These are phyloP conservation scores for Heliconius hortense DNA, from an alignment of 2,888 invertebrate species.

Conservation along the genomic window DNA sequence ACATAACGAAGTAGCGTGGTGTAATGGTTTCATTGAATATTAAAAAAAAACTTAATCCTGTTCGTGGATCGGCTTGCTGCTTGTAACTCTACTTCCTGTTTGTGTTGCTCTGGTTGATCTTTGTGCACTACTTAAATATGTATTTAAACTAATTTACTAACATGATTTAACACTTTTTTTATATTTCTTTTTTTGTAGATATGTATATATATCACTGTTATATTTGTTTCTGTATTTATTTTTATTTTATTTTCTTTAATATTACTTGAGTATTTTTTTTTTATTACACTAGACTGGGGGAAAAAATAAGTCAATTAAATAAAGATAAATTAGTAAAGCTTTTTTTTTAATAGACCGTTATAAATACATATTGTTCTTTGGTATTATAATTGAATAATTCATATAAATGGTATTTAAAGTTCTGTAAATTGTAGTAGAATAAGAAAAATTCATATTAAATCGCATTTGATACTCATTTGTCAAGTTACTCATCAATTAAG, in stretches of 20 bases:
- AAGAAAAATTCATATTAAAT: not conserved
- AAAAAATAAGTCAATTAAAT: not conserved
- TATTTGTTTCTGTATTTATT: not conserved
- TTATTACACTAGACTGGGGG: slow-evolving; percentile 31
- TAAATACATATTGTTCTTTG: not conserved
- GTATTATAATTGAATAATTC: too few species aligned
- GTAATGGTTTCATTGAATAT: slow-evolving; percentile 68
- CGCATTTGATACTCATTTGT: not conserved
- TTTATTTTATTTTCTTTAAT: slow-evolving; percentile 23
- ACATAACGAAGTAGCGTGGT: slow-evolving; percentile 74
- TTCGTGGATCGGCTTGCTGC: slow-evolving; percentile 55
- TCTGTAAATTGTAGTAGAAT: not conserved
- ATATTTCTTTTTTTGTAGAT: slow-evolving; percentile 28
- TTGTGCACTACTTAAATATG: slow-evolving; percentile 55
- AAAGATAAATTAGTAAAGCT: not conserved
- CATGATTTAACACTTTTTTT: slow-evolving; percentile 51
- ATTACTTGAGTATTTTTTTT: slow-evolving; percentile 7
- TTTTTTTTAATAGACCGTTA: not conserved
- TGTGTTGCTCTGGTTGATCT: slow-evolving; percentile 71
- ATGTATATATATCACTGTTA: slow-evolving; percentile 29
- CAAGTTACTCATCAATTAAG: too few species aligned
- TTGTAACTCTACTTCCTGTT: slow-evolving; percentile 62
- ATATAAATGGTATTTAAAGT: not conserved
- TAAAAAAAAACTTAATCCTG: slow-evolving; percentile 34
- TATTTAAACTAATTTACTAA: slow-evolving; percentile 51